Conservation (phyloP, 1,140 invertebrate species). For the Andrena cerasifolii region DNA sequence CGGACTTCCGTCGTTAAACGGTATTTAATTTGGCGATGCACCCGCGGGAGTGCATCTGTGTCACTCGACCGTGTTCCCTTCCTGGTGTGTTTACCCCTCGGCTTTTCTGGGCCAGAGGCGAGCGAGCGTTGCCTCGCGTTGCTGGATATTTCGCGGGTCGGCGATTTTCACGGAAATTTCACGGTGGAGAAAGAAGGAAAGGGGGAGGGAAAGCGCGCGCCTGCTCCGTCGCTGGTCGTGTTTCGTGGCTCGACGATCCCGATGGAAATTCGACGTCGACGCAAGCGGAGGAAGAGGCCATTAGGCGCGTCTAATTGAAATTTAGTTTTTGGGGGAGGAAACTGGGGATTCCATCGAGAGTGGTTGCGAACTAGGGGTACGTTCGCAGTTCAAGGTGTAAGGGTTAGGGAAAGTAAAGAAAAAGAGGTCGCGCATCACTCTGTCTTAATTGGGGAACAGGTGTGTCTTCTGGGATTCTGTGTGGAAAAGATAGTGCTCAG, state of each 20-base stretch:
- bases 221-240: background rate
- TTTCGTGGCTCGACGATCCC: conserved; percentile 14
- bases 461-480: too few relatives aligned
- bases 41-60: conserved; percentile 30
- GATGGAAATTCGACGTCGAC: conserved; percentile 10
- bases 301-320: background rate
- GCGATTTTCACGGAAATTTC: conserved; percentile 22
- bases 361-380: too few relatives aligned
- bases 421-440: too few relatives aligned
- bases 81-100: background rate
- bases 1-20: conserved; percentile 59
- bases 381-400: too few relatives aligned
- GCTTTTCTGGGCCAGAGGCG: too few relatives aligned
- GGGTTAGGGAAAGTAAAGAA: too few relatives aligned
- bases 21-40: conserved; percentile 56
- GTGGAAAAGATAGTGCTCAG: too few relatives aligned
- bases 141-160: conserved; percentile 5
- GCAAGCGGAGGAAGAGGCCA: background rate
- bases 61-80: background rate
- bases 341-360: too few relatives aligned
- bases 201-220: background rate
- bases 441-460: too few relatives aligned
- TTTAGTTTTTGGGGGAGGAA: too few relatives aligned
- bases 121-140: background rate
- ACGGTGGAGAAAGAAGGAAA: background rate